Percentiles rank a stretch among this genome's conserved stretches.
phyloP scores from a whole-genome alignment of 1,140 invertebrate genomes.

The Spodoptera frugiperda region DNA sequence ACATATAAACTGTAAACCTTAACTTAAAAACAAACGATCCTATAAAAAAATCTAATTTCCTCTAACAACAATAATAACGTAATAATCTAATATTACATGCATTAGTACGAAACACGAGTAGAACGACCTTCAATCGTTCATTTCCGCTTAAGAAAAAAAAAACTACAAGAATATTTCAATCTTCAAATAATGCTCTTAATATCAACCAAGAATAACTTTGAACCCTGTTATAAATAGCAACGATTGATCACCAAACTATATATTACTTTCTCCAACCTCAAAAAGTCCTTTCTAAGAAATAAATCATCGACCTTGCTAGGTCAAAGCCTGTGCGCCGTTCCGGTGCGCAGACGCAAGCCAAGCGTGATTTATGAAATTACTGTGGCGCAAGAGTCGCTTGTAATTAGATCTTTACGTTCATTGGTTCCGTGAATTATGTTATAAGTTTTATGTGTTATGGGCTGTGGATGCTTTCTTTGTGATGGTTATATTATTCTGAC shows the following conservation, averaged over 20 bases:
- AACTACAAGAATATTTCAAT: too few relatives aligned
- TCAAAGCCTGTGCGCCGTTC: constrained; percentile 37
- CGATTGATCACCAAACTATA: constrained; percentile 4
- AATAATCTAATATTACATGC: not conserved
- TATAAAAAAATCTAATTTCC: constrained; percentile 15
- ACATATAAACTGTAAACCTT: not conserved
- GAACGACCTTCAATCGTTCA: too few relatives aligned
- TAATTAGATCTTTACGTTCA: constrained; percentile 29
- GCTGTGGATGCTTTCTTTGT: constrained; percentile 9
- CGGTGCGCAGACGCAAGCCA: constrained; percentile 14
- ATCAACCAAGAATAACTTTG: too few relatives aligned
- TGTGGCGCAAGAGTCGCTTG: constrained; percentile 16
- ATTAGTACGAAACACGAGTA: not conserved
- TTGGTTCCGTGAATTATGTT: constrained; percentile 8
- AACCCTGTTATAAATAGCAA: not conserved
- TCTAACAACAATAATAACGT: not conserved
- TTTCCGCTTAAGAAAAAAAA: too few relatives aligned
- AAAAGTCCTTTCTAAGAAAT: constrained; percentile 34
- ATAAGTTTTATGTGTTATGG: not conserved
- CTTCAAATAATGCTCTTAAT: too few relatives aligned
- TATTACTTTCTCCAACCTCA: constrained; percentile 38
- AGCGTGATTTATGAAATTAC: constrained; percentile 35
- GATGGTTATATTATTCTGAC: not conserved
- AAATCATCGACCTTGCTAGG: constrained; percentile 48
- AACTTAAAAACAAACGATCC: not conserved